Base-by-base conservation (phyloP, 1,140 invertebrate genomes). In the Lordiphosa stackelbergi region DNA sequence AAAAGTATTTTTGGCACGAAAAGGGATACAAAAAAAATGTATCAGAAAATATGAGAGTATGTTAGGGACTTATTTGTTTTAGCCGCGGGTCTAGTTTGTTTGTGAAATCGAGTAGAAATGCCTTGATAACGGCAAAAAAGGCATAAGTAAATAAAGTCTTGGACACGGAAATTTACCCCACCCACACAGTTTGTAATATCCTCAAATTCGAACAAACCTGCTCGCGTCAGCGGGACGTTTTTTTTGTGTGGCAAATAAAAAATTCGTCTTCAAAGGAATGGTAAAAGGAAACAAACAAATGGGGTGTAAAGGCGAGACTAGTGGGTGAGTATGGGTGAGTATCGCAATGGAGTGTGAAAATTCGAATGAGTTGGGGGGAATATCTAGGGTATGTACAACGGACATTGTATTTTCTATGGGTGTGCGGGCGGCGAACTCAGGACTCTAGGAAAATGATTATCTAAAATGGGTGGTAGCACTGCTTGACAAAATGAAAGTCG, bases 31-130 rank as follows among this genome's bases (percentile, higher is more conserved):
- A 16, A 22, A 66, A 59, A 66, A 28, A 28, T 31, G 6, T 42
- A 28, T 37, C 10, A 35, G 49, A 46, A 73, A 59, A 51, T 57
- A 24, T 31, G 8, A 12, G 28, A 28, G 19, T 11, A 40, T 38
- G 49, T 10, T 35, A 35, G 10, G 19, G 12, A 63, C 59, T 49
- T 73, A 49, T 78, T 53, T 57, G 41, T 63, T 70, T 56, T 45
- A 3, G 54, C 75, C 54, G 62, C 57, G 22, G 59, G 54, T 51
- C 48, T 58, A 28, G 38, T 41, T 49, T 69, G 36, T 37, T 48
- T 75, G 75, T 71, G 54, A 60, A 81, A 70, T 81, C 75, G 60
- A 45, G 53, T 36, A 71, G 66, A 75, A 81, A 55, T 59, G 49
- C 41, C 55, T 68, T 71, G 74, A 81, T 81, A 74, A 79, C 53